Evolutionary conservation across 2,797 vertebrate genomes (phyloP), one percentile per base, ranked within the genome.

Genomic region (Rhinella marina): DNA sequence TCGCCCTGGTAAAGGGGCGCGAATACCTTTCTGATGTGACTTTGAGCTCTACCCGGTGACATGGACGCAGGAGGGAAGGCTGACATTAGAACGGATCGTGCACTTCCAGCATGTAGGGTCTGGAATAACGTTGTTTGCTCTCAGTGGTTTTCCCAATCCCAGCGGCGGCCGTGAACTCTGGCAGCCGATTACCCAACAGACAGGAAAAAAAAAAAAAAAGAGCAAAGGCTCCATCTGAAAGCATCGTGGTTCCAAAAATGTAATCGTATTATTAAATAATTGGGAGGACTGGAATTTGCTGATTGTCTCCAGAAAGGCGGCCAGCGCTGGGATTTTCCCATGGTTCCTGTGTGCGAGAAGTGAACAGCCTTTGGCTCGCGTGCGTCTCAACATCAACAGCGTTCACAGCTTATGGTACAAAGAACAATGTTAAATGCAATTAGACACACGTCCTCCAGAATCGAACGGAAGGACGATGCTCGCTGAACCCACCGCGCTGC

Each of bases 381-480:
- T 80, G 87, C 73, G 7, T 50, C 62, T 50, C 32, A 14, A 29
- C 70, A 70, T 54, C 68, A 76, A 81, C 83, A 85, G 56, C 23
- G 48, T 76, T 85, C 57, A 21, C 77, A 66, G 78, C 87, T 81
- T 88, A 84, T 88, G 87, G 68, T 62, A 64, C 29, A 81, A 7
- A 62, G 86, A 50, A 72, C 68, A 75, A 57, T 86, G 64, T 54
- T 12, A 48, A 66, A 85, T 61, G 66, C 25, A 61, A 81, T 59
- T 62, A 72, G 48, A 87, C 81, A 73, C 64, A 54, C 68, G 62
- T 84, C 73, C 70, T 73, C 59, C 84, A 75, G 81, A 64, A 29
- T n/a, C 4, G 48, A 82, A 73, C 52, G 70, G 48, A 64, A 52
- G n/a, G n/a, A 62, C 81, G 82, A 32, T 73, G 87, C 62, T 64